Percentiles rank a stretch among this genome's conserved stretches.
These are phyloP conservation scores for Drosophila pegasa DNA, from an alignment of 2,888 invertebrate species.

Conservation along the genomic window DNA sequence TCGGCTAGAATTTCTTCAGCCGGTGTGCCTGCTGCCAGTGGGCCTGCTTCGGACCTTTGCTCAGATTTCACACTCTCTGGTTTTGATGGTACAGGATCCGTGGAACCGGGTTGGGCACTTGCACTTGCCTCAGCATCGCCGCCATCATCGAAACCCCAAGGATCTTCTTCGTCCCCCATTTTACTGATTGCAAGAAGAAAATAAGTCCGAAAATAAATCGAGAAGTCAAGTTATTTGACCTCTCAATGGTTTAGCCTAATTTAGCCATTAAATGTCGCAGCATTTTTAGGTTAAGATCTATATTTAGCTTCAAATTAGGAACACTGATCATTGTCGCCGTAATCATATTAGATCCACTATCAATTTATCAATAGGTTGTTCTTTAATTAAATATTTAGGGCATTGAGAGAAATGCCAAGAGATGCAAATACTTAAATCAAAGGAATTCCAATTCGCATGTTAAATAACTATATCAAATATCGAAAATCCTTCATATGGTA, in stretches of 20 bases:
- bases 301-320: conserved; percentile 4
- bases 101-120: conserved; percentile 64
- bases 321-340: conserved; percentile 13
- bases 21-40: conserved; percentile 23
- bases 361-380: background rate
- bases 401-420: conserved; percentile 8
- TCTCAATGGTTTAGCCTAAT: conserved; percentile 8
- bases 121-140: conserved; percentile 59
- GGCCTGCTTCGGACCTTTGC: conserved; percentile 36
- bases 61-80: conserved; percentile 83
- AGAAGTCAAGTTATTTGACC: background rate
- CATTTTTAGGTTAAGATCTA: conserved; percentile 2
- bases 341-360: conserved; percentile 7
- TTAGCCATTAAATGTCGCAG: background rate
- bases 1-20: conserved; percentile 78
- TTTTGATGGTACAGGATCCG: conserved; percentile 71
- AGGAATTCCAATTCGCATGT: conserved; percentile 5
- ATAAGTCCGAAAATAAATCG: background rate
- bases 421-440: conserved; percentile 6
- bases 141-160: conserved; percentile 86
- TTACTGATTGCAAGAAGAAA: conserved; percentile 27
- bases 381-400: conserved; percentile 11
- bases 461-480: conserved; percentile 30
- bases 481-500: conserved; percentile 7
- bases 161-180: conserved; percentile 86